phyloP scores from a whole-genome alignment of 2,888 invertebrate species.

The Dicycla oo region DNA sequence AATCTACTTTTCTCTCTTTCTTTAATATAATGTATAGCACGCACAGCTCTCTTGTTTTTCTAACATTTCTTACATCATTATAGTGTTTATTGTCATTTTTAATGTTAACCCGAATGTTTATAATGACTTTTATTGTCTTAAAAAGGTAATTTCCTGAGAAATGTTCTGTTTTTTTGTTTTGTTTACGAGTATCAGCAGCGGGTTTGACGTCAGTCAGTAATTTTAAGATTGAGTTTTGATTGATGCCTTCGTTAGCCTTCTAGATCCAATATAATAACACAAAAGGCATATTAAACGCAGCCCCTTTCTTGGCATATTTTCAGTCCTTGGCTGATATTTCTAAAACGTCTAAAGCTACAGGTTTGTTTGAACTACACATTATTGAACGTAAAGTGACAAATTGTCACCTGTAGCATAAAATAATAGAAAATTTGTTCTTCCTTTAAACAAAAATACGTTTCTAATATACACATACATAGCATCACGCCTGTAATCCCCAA shows the following conservation, averaged over 20 bases:
- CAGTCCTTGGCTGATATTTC: background rate
- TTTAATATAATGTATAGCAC: slow-evolving; percentile 73
- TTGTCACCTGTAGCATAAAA: background rate
- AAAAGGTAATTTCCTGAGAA: slow-evolving; percentile 73
- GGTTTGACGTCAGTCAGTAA: background rate
- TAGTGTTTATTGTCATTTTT: slow-evolving; percentile 80
- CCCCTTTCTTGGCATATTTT: background rate
- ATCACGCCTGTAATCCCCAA: no score
- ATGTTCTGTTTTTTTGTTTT: slow-evolving; percentile 25
- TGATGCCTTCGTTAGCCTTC: background rate
- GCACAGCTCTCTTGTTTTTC: slow-evolving; percentile 75
- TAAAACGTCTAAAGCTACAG: slow-evolving; percentile 1
- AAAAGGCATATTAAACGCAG: background rate
- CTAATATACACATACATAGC: no score
- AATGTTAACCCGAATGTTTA: slow-evolving; percentile 78
- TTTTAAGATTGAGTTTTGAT: slow-evolving; percentile 1
- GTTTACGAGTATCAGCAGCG: background rate
- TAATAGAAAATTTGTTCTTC: no score
- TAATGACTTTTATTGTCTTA: slow-evolving; percentile 78
- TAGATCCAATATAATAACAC: background rate
- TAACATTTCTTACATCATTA: slow-evolving; percentile 78
- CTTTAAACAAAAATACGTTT: no score
- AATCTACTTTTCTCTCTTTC: background rate
- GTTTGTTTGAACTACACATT: slow-evolving; percentile 2
- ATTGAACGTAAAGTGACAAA: background rate